Conservation (phyloP, 2,888 invertebrate genomes). For the Cremastinae sp. region DNA sequence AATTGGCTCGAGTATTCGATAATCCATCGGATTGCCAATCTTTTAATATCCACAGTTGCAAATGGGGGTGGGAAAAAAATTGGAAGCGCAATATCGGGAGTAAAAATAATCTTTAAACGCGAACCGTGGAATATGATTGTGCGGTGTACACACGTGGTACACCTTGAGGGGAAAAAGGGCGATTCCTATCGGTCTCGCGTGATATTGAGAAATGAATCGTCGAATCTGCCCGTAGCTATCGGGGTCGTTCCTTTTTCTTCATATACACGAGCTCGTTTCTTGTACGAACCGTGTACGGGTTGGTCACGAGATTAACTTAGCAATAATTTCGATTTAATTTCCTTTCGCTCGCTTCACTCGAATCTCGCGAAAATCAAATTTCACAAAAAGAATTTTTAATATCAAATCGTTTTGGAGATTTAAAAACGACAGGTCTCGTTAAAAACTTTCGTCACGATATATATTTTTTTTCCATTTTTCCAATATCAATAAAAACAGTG, state of each 20-base stretch:
- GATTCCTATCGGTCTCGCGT: slow-evolving; percentile 59
- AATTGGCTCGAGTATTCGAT: slow-evolving; percentile 30
- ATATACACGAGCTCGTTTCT: slow-evolving; percentile 29
- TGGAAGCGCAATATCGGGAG: slow-evolving; percentile 12
- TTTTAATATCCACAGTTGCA: neutral
- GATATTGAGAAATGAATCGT: slow-evolving; percentile 60
- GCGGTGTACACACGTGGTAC: neutral
- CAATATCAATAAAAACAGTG: no score
- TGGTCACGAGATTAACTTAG: slow-evolving; percentile 52
- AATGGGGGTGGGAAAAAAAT: slow-evolving; percentile 6
- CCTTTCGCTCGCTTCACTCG: slow-evolving; percentile 35
- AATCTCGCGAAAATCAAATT: neutral
- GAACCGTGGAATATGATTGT: neutral
- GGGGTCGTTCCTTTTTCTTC: slow-evolving; percentile 54
- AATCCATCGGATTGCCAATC: slow-evolving; percentile 17
- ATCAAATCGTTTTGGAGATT: neutral
- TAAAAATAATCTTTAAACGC: slow-evolving; percentile 29
- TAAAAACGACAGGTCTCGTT: no score
- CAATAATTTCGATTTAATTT: slow-evolving; percentile 52
- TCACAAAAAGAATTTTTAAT: neutral
- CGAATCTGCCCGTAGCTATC: slow-evolving; percentile 52
- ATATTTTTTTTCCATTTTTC: no score
- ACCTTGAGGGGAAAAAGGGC: slow-evolving; percentile 32
- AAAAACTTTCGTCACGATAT: no score
- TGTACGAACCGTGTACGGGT: slow-evolving; percentile 41